Evolutionary conservation across 2,888 invertebrate genomes (phyloP).

Genomic region (Caenorhabditis imperialis): DNA sequence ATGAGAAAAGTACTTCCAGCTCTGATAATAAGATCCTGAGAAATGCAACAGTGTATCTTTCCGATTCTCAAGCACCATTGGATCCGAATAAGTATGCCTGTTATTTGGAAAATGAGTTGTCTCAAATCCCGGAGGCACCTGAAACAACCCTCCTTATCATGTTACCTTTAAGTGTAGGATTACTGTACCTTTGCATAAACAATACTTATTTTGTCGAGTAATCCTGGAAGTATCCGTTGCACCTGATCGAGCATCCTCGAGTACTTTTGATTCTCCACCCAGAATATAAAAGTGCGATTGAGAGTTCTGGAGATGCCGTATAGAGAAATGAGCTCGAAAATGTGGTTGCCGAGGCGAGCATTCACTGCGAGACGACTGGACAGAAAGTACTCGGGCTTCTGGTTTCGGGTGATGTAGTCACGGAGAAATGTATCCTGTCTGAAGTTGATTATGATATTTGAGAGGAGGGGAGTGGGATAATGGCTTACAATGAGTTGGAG

Average conservation of each 20-base stretch:
- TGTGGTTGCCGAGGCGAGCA: slow-evolving; percentile 1
- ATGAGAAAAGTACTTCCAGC: slow-evolving; percentile 5
- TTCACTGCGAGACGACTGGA: no score
- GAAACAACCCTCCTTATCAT: no score
- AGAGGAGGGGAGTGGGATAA: no score
- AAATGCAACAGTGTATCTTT: neutral
- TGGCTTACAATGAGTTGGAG: no score
- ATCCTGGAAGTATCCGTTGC: neutral
- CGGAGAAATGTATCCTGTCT: no score
- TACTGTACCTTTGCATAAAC: neutral
- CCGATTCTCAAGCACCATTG: neutral
- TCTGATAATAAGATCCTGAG: slow-evolving; percentile 5
- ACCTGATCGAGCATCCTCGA: neutral
- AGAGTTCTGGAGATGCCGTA: neutral
- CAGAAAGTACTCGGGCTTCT: neutral
- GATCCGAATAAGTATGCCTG: no score
- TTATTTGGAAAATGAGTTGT: neutral
- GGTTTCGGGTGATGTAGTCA: no score
- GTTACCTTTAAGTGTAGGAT: no score
- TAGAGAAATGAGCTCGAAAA: neutral
- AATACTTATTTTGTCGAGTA: neutral
- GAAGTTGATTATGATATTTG: no score
- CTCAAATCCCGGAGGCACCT: neutral
- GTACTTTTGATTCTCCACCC: slow-evolving; percentile 2
- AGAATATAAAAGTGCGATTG: neutral